Conservation (phyloP, 1,140 invertebrate species). For the Ostrea edulis region DNA sequence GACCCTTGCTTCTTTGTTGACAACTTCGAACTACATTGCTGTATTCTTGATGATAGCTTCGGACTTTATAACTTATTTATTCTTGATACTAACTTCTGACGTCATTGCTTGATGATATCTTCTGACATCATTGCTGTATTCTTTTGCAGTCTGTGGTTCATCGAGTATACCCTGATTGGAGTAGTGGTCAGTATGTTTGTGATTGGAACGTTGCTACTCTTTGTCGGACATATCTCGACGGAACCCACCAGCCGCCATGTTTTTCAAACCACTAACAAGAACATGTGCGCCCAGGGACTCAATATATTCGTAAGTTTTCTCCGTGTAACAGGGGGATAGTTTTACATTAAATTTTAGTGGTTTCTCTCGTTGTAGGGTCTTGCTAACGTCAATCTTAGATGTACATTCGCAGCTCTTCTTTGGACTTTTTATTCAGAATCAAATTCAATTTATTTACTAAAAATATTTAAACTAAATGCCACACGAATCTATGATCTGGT, state of each 20-base stretch:
- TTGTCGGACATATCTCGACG: conserved; percentile 69
- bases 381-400: too few species aligned
- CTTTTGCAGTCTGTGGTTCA: conserved; percentile 73
- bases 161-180: conserved; percentile 72
- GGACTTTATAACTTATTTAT: too few species aligned
- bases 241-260: conserved; percentile 73
- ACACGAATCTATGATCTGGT: too few species aligned
- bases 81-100: neutral
- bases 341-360: too few species aligned
- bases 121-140: neutral
- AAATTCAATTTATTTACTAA: too few species aligned
- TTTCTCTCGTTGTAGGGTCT: too few species aligned
- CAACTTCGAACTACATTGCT: neutral
- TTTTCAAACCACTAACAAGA: conserved; percentile 73
- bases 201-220: conserved; percentile 68
- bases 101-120: neutral
- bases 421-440: too few species aligned
- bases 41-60: neutral
- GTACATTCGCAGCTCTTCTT: too few species aligned
- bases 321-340: too few species aligned
- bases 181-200: conserved; percentile 73
- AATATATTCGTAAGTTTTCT: conserved; percentile 73
- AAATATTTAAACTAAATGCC: too few species aligned
- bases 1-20: too few species aligned
- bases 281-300: conserved; percentile 70